Percentiles rank a stretch among this genome's conserved stretches.
phyloP scores from a whole-genome alignment of 2,888 invertebrate genomes.

The Lypha dubia region DNA sequence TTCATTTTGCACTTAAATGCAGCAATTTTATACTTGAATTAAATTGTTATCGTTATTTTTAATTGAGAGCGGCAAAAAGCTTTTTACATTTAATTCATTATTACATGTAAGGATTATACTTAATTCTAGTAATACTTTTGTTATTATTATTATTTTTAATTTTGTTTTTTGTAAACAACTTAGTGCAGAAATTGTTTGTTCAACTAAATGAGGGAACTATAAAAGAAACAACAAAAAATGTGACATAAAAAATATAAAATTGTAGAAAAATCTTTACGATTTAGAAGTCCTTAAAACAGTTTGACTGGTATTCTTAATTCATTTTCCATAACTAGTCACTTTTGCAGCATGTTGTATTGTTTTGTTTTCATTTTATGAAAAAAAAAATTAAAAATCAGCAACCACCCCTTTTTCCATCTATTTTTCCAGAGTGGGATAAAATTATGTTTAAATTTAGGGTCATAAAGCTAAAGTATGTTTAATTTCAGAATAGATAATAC shows the following conservation, averaged over 20 bases:
- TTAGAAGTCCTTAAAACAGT: not conserved
- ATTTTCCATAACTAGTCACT: slow-evolving; percentile 42
- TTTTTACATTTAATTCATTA: slow-evolving; percentile 38
- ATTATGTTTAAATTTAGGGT: slow-evolving; percentile 27
- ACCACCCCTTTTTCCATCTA: not conserved
- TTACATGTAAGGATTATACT: slow-evolving; percentile 27
- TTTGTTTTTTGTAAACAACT: not conserved
- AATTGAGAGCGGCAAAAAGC: slow-evolving; percentile 52
- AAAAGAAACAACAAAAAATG: not conserved
- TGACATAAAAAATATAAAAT: not conserved
- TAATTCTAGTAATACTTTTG: no score
- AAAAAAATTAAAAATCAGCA: slow-evolving; percentile 17
- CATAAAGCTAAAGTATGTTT: slow-evolving; percentile 28
- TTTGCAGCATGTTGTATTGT: not conserved
- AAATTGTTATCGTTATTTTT: slow-evolving; percentile 55
- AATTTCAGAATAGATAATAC: slow-evolving; percentile 41
- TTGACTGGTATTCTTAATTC: not conserved
- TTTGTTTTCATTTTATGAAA: not conserved
- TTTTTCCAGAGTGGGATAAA: not conserved
- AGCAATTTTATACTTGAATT: slow-evolving; percentile 39
- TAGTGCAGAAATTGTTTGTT: not conserved
- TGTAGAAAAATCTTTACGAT: no score
- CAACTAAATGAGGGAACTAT: not conserved
- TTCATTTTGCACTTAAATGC: slow-evolving; percentile 30
- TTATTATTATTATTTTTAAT: slow-evolving; percentile 35